phyloP scores from a whole-genome alignment of 2,888 invertebrate species.

The Drosophila kambysellisi region DNA sequence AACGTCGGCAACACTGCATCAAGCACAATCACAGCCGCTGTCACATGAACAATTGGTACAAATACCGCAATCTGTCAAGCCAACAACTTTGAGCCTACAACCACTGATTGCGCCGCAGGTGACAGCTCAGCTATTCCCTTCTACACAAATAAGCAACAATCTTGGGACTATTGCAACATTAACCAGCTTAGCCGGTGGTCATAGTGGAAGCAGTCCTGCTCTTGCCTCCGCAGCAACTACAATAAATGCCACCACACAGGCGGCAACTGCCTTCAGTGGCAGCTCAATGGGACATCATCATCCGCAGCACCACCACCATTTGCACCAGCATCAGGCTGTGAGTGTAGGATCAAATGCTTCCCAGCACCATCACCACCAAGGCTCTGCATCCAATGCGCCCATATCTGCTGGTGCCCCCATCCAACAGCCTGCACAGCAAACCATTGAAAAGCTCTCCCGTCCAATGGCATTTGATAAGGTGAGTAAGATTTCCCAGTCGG shows the following conservation, averaged over 20 bases:
- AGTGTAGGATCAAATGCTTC: conserved; percentile 30
- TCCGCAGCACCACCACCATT: conserved; percentile 46
- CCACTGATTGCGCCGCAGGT: conserved; percentile 28
- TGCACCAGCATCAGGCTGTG: conserved; percentile 33
- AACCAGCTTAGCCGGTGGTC: conserved; percentile 31
- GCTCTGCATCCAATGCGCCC: conserved; percentile 50
- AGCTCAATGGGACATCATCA: conserved; percentile 68
- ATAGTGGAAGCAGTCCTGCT: conserved; percentile 53
- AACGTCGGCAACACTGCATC: conserved; percentile 1
- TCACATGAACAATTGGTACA: conserved; percentile 21
- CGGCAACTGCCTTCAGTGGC: conserved; percentile 78
- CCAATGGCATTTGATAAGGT: conserved; percentile 92
- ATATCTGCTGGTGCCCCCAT: conserved; percentile 27
- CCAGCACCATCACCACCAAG: conserved; percentile 47
- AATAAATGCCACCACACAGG: conserved; percentile 74
- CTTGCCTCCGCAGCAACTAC: conserved; percentile 73
- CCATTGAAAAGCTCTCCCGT: conserved; percentile 85
- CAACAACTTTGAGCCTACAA: conserved; percentile 51
- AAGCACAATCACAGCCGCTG: conserved; percentile 16
- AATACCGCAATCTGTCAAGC: conserved; percentile 55
- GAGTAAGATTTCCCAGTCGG: conserved; percentile 57
- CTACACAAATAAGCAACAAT: conserved; percentile 22
- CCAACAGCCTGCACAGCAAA: conserved; percentile 69
- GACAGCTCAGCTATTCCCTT: conserved; percentile 32
- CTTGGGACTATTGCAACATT: conserved; percentile 14